These are phyloP conservation scores for Solen grandis DNA, from an alignment of 1,140 invertebrate genomes.

Conservation along the genomic window DNA sequence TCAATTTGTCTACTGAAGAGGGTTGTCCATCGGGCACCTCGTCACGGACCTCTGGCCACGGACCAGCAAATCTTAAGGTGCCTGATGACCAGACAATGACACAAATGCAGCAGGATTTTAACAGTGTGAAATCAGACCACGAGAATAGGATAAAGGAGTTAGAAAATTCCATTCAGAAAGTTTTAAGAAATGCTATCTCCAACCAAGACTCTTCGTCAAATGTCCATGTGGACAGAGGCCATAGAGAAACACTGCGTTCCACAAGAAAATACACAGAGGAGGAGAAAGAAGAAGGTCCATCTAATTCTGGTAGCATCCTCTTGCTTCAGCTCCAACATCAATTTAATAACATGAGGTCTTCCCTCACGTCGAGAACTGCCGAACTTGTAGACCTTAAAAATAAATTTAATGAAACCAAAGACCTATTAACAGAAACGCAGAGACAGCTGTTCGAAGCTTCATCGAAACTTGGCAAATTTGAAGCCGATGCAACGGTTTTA, in stretches of 20 bases:
- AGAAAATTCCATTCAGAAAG: slow-evolving; percentile 51
- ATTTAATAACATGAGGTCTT: slow-evolving; percentile 32
- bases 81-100: slow-evolving; percentile 18
- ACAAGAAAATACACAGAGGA: background rate
- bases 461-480: slow-evolving; percentile 18
- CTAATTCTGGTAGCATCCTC: slow-evolving; percentile 28
- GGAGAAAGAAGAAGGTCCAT: background rate
- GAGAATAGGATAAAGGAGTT: slow-evolving; percentile 55
- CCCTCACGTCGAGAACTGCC: slow-evolving; percentile 26
- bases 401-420: slow-evolving; percentile 44
- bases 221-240: background rate
- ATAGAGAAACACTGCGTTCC: background rate
- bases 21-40: background rate
- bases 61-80: slow-evolving; percentile 9
- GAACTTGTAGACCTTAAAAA: slow-evolving; percentile 44
- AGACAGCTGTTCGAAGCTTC: slow-evolving; percentile 33
- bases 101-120: slow-evolving; percentile 45
- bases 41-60: background rate
- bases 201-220: background rate
- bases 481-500: slow-evolving; percentile 28
- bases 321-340: slow-evolving; percentile 38
- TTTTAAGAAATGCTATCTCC: slow-evolving; percentile 36
- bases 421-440: slow-evolving; percentile 35
- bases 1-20: slow-evolving; percentile 19
- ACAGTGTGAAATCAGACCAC: slow-evolving; percentile 47